A percentile compares a stretch with the other conserved stretches of the same genome.
These are phyloP conservation scores for Laterallus jamaicensis DNA, from an alignment of 2,113 vertebrate species.

Conservation along the genomic window DNA sequence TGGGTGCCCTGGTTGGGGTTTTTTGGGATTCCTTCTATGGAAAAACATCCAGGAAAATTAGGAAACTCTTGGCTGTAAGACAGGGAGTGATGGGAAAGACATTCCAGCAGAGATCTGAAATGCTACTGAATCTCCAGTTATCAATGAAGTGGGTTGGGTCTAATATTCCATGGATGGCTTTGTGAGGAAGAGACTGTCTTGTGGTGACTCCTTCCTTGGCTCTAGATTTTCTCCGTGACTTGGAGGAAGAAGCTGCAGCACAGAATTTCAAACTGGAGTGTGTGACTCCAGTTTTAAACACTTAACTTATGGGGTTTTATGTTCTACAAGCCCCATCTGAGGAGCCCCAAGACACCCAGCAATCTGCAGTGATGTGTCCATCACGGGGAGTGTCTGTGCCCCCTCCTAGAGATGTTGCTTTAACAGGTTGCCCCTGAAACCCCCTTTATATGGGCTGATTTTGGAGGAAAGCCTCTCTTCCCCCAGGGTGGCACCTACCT, in stretches of 20 bases:
- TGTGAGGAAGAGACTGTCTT: neutral
- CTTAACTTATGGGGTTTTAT: neutral
- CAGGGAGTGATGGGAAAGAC: neutral
- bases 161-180: neutral
- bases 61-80: neutral
- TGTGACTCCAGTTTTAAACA: neutral
- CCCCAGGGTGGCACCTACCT: neutral
- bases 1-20: neutral
- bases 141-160: neutral
- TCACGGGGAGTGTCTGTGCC: neutral
- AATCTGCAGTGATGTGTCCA: neutral
- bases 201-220: neutral
- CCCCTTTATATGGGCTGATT: neutral
- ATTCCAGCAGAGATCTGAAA: neutral
- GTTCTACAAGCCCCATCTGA: neutral
- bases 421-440: neutral
- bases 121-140: neutral
- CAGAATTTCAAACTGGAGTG: neutral
- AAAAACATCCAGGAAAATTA: neutral
- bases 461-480: neutral
- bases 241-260: neutral
- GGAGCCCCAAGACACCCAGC: neutral
- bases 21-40: neutral
- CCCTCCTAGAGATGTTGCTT: neutral
- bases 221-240: neutral